Conservation (phyloP, 1,140 invertebrate genomes). For the Drosophila guanche region DNA sequence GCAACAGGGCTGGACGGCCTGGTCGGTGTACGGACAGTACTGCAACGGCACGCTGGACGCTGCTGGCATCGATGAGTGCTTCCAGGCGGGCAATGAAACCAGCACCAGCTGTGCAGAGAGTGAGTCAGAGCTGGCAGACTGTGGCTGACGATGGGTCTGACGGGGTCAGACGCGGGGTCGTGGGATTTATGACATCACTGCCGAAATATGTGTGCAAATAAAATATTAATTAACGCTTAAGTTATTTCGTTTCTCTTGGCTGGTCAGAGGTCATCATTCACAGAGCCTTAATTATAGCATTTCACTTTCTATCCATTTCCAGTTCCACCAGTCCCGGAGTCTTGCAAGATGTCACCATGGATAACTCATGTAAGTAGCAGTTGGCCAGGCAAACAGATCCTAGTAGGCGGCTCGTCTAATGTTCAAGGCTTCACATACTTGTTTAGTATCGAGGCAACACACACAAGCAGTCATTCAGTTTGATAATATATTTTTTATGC, state of each 20-base stretch:
- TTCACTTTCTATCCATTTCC: constrained; percentile 72
- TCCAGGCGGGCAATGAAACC: constrained; percentile 42
- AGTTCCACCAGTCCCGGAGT: constrained; percentile 84
- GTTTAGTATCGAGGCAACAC: constrained; percentile 16
- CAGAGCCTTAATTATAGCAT: constrained; percentile 41
- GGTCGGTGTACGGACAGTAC: constrained; percentile 86
- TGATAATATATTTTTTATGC: constrained; percentile 43
- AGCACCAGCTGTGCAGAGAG: no score
- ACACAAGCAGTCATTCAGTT: constrained; percentile 10
- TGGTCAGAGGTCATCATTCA: constrained; percentile 28
- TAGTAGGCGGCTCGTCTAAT: not conserved
- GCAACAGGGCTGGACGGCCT: constrained; percentile 88
- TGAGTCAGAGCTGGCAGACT: constrained; percentile 3
- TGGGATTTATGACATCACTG: constrained; percentile 55
- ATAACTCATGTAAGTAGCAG: constrained; percentile 78
- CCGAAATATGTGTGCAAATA: constrained; percentile 51
- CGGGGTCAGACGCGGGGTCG: constrained; percentile 31
- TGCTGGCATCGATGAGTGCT: constrained; percentile 55
- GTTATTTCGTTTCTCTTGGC: constrained; percentile 36
- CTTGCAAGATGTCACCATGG: constrained; percentile 85
- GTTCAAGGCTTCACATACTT: not conserved
- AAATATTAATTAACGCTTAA: constrained; percentile 38
- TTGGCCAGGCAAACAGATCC: not conserved
- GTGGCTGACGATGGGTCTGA: not conserved
- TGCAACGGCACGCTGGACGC: constrained; percentile 77